Evolutionary conservation across 2,888 invertebrate genomes (phyloP), one percentile per base, ranked within the genome.

Genomic region (Bembecia ichneumoniformis): DNA sequence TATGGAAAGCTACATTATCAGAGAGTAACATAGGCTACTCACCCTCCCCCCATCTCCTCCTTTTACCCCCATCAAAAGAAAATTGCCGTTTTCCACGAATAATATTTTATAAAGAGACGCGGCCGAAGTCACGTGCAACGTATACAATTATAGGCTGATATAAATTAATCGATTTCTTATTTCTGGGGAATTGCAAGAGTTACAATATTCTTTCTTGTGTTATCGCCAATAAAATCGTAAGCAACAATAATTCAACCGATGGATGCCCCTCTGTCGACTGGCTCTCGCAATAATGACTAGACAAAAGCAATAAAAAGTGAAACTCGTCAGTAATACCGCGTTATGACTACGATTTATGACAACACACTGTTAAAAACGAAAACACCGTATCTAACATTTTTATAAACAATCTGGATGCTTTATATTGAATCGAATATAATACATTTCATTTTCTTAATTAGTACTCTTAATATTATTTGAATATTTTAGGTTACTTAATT

Each of bases 281-380:
- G 3, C 49, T 52, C 56, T 55, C 49, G 55, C 58, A 58, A 51
- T 64, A 68, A 67, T 66, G 63, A 68, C 71, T 68, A 65, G 66
- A 64, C 63, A 62, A 57, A 60, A 51, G 71, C 68, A 74, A 75
- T 79, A 78, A 78, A 77, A 79, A 74, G 66, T 66, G 68, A 63
- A 68, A 68, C 73, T 74, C 74, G 71, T 77, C 77, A 76, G 70
- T 60, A 55, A 54, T 62, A 58, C 56, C 58, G 54, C 54, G 59
- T 59, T 64, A 63, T 60, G 56, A 60, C 52, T 52, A 50, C 55
- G 60, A 66, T 68, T 68, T 68, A 68, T 66, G 58, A 51, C 47
- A 16, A 51, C 43, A 49, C 46, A 47, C 43, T 49, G 51, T 53
- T 51, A 47, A 54, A 40, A 45, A 49, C 43, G 4, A 51, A 43